Evolutionary conservation across 2,797 vertebrate species (phyloP).

Genomic region (Takifugu ocellatus): DNA sequence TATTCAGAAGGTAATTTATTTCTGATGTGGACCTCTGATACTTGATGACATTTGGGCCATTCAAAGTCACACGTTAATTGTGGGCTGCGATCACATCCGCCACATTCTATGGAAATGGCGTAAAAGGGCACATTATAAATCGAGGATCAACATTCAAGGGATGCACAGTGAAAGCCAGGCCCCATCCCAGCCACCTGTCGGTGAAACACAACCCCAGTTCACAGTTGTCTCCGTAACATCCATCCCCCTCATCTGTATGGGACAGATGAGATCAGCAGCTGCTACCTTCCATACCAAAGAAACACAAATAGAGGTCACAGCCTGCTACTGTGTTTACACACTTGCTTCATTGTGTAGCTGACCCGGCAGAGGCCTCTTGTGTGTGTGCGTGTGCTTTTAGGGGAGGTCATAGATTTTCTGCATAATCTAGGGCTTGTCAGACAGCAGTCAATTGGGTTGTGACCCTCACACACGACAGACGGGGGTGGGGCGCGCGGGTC

Average conservation of each 20-base stretch:
- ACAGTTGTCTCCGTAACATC: slow-evolving; percentile 56
- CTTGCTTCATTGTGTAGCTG: slow-evolving; percentile 61
- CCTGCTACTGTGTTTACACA: slow-evolving; percentile 65
- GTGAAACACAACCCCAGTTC: slow-evolving; percentile 54
- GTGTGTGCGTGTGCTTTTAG: slow-evolving; percentile 24
- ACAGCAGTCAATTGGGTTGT: slow-evolving; percentile 45
- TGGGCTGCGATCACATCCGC: not conserved
- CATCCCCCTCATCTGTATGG: slow-evolving; percentile 55
- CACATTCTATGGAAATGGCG: not conserved
- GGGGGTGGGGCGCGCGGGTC: slow-evolving; percentile 12
- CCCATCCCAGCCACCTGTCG: slow-evolving; percentile 46
- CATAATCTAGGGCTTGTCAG: slow-evolving; percentile 56
- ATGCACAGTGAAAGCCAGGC: slow-evolving; percentile 12
- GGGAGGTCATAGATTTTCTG: slow-evolving; percentile 64
- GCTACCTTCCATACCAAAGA: slow-evolving; percentile 49
- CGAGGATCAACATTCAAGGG: not conserved
- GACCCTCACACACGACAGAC: slow-evolving; percentile 53
- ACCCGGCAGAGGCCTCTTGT: slow-evolving; percentile 45
- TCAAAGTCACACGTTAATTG: not conserved
- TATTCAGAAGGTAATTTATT: slow-evolving; percentile 86
- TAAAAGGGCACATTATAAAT: not conserved
- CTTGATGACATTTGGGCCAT: not conserved
- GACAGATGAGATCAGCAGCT: slow-evolving; percentile 65
- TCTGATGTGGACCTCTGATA: not conserved
- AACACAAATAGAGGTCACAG: slow-evolving; percentile 59